Percentiles rank a stretch among this genome's conserved stretches.
Conservation (phyloP, 2,113 vertebrate species). For the Turdus rufiventris region DNA sequence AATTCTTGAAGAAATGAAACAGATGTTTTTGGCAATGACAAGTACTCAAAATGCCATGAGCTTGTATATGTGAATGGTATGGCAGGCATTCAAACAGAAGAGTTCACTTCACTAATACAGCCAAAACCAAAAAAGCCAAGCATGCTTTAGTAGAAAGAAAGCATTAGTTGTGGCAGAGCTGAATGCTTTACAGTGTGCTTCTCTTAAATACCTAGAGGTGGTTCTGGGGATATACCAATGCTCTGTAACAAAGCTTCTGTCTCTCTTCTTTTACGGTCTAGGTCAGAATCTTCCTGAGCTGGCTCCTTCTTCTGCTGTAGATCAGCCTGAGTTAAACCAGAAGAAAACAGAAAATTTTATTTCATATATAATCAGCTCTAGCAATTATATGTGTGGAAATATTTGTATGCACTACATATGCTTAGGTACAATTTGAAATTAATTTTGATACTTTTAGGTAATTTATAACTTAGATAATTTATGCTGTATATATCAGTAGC, state of each 20-base stretch:
- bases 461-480: background rate
- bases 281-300: constrained; percentile 86
- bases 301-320: constrained; percentile 89
- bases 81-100: constrained; percentile 54
- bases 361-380: background rate
- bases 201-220: constrained; percentile 84
- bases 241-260: constrained; percentile 96
- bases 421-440: background rate
- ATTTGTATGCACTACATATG: background rate
- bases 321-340: constrained; percentile 70
- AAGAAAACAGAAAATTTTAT: background rate
- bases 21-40: constrained; percentile 23
- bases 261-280: constrained; percentile 94
- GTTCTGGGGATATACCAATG: constrained; percentile 96
- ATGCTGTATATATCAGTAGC: background rate
- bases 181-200: constrained; percentile 15
- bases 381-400: background rate
- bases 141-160: constrained; percentile 41
- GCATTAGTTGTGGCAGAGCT: background rate
- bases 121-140: constrained; percentile 50
- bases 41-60: constrained; percentile 36
- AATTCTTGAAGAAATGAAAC: constrained; percentile 6
- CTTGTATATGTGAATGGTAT: constrained; percentile 14
- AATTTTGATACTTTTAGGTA: background rate
- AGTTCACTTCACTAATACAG: constrained; percentile 43